Evolutionary conservation across 2,888 invertebrate genomes (phyloP).

Genomic region (Lycophotia porphyrea): DNA sequence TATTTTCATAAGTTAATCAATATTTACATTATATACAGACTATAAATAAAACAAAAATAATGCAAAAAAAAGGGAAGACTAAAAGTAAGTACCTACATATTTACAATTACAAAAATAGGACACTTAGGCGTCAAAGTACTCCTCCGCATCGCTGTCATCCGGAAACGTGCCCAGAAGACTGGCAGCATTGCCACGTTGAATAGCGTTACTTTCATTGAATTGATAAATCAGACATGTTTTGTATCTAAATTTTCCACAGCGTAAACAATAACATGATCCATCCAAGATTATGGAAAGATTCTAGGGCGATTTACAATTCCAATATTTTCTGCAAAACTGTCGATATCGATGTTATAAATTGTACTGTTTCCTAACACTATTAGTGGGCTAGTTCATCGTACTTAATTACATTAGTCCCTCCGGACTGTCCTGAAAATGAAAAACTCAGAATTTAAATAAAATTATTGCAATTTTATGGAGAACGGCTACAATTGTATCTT

Average conservation of each 20-base stretch:
- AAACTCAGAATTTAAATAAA: conserved; percentile 71
- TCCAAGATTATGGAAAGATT: background rate
- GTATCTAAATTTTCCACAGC: background rate
- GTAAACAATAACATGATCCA: background rate
- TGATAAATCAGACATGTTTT: background rate
- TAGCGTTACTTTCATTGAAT: too few species aligned
- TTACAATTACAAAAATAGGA: too few species aligned
- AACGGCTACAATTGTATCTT: conserved; percentile 48
- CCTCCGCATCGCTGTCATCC: too few species aligned
- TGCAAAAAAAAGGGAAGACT: too few species aligned
- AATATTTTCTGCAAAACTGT: background rate
- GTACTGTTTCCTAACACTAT: conserved; percentile 13
- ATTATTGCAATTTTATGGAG: conserved; percentile 63
- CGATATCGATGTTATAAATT: conserved; percentile 21
- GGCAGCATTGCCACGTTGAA: too few species aligned
- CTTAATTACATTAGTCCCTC: conserved; percentile 81
- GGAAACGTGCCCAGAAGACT: too few species aligned
- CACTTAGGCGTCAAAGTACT: too few species aligned
- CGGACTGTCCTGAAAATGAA: conserved; percentile 71
- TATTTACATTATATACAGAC: too few species aligned
- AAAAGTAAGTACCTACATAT: too few species aligned
- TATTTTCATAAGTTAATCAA: too few species aligned
- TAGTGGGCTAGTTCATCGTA: conserved; percentile 73
- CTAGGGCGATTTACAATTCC: background rate
- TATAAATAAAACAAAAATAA: too few species aligned